These are phyloP conservation scores for Coenonympha arcania DNA, from an alignment of 2,888 invertebrate species.

Conservation along the genomic window DNA sequence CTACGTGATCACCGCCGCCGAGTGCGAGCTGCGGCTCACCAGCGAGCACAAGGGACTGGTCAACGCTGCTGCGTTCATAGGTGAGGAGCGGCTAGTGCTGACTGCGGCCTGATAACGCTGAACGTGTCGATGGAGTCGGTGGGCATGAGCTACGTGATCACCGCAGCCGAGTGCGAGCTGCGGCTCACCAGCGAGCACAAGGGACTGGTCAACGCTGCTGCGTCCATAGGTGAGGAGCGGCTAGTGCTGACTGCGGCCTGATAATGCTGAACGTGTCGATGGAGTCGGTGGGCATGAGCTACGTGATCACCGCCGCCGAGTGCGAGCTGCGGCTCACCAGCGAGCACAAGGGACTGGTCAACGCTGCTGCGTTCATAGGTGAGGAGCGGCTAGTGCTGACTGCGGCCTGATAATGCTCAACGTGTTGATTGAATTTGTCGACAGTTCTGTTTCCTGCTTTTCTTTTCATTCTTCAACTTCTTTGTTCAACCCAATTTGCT, in stretches of 20 bases:
- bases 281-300: conserved; percentile 79
- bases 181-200: conserved; percentile 73
- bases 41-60: conserved; percentile 76
- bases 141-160: conserved; percentile 78
- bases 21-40: conserved; percentile 77
- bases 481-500: too few relatives aligned
- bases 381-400: too few relatives aligned
- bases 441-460: too few relatives aligned
- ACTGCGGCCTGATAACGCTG: conserved; percentile 77
- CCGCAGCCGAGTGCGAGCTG: conserved; percentile 79
- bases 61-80: conserved; percentile 78
- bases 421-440: too few relatives aligned
- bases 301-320: conserved; percentile 78
- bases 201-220: conserved; percentile 77
- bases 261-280: conserved; percentile 82
- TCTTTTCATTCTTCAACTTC: too few relatives aligned
- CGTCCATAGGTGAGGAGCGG: conserved; percentile 77
- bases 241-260: too few relatives aligned
- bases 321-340: conserved; percentile 76
- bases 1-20: conserved; percentile 77
- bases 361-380: conserved; percentile 79
- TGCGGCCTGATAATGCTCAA: too few relatives aligned
- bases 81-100: conserved; percentile 43
- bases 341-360: conserved; percentile 76
- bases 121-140: conserved; percentile 81